Conservation (phyloP, 2,797 vertebrate species). For the Amphiprion clarkii region DNA sequence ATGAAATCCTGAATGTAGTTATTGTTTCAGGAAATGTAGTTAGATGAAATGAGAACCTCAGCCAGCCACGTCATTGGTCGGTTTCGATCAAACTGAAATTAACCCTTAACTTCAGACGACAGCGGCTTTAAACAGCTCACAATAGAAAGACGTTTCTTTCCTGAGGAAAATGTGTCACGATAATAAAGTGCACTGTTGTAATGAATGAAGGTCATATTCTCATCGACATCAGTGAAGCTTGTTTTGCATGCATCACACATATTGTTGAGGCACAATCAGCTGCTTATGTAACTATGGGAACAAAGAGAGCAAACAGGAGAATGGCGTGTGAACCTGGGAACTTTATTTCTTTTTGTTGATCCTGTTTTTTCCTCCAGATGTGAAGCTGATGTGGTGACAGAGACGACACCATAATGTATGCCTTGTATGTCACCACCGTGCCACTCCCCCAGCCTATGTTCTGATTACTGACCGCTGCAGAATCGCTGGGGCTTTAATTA, state of each 20-base stretch:
- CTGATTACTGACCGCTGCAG: slow-evolving; percentile 80
- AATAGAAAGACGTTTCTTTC: slow-evolving; percentile 41
- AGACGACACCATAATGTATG: slow-evolving; percentile 41
- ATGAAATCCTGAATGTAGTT: slow-evolving; percentile 30
- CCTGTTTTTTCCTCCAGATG: background rate
- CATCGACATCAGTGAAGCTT: slow-evolving; percentile 6
- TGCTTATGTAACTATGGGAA: slow-evolving; percentile 6
- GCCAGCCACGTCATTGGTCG: slow-evolving; percentile 44
- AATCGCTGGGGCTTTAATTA: slow-evolving; percentile 80
- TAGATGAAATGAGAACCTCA: slow-evolving; percentile 24
- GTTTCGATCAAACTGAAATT: slow-evolving; percentile 53
- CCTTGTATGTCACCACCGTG: slow-evolving; percentile 48
- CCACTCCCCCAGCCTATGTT: slow-evolving; percentile 56
- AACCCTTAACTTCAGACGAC: slow-evolving; percentile 41
- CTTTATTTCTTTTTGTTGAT: background rate
- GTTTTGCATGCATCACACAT: slow-evolving; percentile 29
- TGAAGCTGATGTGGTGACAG: slow-evolving; percentile 28
- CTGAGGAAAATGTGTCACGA: slow-evolving; percentile 52
- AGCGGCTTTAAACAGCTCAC: slow-evolving; percentile 36
- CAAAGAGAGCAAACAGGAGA: slow-evolving; percentile 15
- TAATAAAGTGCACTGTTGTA: slow-evolving; percentile 32
- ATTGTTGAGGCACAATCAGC: background rate
- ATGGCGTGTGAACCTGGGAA: background rate
- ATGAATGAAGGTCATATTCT: slow-evolving; percentile 41
- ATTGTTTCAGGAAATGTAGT: slow-evolving; percentile 35